Conservation (phyloP, 2,113 vertebrate genomes). For the Aptenodytes patagonicus region DNA sequence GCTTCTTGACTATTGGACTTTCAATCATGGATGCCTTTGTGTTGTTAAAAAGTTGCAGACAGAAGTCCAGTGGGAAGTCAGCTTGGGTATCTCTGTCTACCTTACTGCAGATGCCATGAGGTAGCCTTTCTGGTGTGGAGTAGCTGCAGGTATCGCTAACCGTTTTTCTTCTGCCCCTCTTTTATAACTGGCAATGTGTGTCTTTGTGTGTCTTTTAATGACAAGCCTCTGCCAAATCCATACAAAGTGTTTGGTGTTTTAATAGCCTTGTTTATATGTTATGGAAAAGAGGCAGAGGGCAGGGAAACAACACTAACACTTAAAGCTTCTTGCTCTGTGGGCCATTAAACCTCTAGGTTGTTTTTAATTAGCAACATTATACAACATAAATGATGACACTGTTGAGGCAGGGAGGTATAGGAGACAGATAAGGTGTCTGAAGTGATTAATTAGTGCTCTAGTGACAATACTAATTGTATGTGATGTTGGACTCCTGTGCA, state of each 20-base stretch:
- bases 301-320: background rate
- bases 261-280: background rate
- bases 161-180: accelerated
- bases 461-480: constrained; percentile 23
- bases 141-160: background rate
- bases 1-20: background rate
- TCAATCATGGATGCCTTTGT: background rate
- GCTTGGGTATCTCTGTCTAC: no score
- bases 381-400: background rate
- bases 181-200: background rate
- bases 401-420: background rate
- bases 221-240: background rate
- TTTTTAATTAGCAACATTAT: background rate
- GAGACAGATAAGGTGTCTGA: constrained; percentile 38
- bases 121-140: background rate
- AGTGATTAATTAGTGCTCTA: constrained; percentile 22
- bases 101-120: background rate
- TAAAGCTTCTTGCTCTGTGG: background rate
- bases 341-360: background rate
- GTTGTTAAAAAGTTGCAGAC: background rate
- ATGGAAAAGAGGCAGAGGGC: background rate
- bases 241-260: background rate
- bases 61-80: background rate
- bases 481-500: background rate
- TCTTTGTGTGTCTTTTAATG: background rate